Conservation (phyloP, 1,140 invertebrate genomes). For the Phymastichus coffea region DNA sequence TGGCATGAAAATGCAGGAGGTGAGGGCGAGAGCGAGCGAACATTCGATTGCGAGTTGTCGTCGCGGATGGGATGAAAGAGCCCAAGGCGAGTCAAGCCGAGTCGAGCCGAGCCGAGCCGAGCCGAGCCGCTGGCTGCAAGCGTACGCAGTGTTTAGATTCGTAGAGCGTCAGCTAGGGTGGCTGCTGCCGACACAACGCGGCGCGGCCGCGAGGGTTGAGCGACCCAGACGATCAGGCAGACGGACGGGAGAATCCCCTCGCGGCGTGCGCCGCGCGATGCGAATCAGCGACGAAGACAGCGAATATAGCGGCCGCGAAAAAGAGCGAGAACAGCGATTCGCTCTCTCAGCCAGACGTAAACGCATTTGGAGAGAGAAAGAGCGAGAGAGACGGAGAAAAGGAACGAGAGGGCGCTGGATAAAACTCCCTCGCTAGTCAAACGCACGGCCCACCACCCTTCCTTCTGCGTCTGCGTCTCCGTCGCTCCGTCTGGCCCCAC, state of each 20-base stretch:
- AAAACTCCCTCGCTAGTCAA: background rate
- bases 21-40: no score
- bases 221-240: background rate
- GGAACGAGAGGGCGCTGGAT: background rate
- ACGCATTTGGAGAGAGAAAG: background rate
- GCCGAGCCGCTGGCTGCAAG: background rate
- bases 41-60: no score
- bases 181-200: background rate
- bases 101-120: no score
- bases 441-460: background rate
- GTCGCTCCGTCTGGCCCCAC: slow-evolving; percentile 8
- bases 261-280: no score
- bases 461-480: background rate
- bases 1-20: no score
- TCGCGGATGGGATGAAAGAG: no score
- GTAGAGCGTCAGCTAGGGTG: no score
- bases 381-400: no score
- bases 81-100: no score
- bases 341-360: background rate
- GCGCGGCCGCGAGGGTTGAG: background rate
- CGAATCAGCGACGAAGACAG: background rate
- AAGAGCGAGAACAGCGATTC: slow-evolving; percentile 1
- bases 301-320: background rate
- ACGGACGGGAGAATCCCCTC: no score
- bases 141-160: no score